Conservation (phyloP, 2,797 vertebrate genomes). For the Agapornis canus region DNA sequence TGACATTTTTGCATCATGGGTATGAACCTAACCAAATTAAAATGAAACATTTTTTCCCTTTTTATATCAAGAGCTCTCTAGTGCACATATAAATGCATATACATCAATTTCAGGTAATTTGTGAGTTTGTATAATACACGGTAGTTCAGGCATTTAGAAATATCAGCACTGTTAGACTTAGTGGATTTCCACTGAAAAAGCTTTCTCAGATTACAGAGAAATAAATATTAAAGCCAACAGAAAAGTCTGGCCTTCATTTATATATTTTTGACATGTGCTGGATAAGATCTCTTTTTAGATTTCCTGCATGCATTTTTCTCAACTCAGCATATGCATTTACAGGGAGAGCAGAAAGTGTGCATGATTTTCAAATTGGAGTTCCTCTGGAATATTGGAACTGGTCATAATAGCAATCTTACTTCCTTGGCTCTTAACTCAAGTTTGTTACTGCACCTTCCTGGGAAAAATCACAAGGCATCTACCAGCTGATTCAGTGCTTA, state of each 20-base stretch:
- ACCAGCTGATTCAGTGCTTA: neutral
- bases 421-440: neutral
- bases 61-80: neutral
- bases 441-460: neutral
- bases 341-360: neutral
- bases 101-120: neutral
- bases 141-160: neutral
- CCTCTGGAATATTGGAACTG: neutral
- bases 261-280: neutral
- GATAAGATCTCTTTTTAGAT: neutral
- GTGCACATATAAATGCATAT: neutral
- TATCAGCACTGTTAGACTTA: neutral
- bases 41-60: neutral
- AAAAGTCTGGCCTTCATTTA: neutral
- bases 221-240: neutral
- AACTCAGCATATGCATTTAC: neutral
- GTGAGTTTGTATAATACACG: neutral
- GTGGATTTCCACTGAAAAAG: neutral
- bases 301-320: neutral
- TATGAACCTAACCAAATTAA: neutral
- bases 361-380: neutral
- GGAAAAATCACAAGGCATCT: neutral
- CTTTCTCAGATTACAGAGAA: neutral
- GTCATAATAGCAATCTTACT: neutral
- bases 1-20: neutral